Conservation (phyloP, 23 tunicate genomes). For the Clavelina lepadiformis region DNA sequence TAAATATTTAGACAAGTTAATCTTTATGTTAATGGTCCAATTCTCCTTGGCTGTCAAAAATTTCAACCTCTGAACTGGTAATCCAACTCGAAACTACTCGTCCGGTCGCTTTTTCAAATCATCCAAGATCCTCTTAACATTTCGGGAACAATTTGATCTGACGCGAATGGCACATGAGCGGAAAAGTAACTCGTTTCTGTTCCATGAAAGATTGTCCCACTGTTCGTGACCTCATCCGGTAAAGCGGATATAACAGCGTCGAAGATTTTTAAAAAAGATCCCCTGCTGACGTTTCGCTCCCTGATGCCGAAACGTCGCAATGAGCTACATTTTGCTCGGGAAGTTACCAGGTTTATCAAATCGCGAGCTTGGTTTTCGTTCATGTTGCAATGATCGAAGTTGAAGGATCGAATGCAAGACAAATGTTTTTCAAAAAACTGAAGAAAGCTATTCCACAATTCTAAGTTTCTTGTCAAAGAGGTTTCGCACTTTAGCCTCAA, state of each 20-base stretch:
- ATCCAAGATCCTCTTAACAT: too few relatives aligned
- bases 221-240: too few relatives aligned
- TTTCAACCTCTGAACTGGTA: background rate
- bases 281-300: conserved; percentile 13
- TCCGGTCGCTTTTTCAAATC: conserved; percentile 1
- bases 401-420: conserved; percentile 2
- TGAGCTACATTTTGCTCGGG: background rate
- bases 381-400: conserved; percentile 23
- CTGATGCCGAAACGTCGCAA: conserved; percentile 7
- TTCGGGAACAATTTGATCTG: background rate
- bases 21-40: background rate
- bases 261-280: conserved; percentile 3
- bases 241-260: background rate
- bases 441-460: background rate
- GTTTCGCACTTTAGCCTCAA: conserved; percentile 23
- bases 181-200: conserved; percentile 11
- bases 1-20: too few relatives aligned
- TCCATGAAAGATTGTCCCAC: background rate
- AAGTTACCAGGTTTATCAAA: background rate
- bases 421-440: background rate
- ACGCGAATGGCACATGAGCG: conserved; percentile 9
- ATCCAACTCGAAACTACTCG: background rate
- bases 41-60: conserved; percentile 26
- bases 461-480: background rate
- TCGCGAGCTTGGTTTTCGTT: conserved; percentile 16